A percentile compares a stretch with the other conserved stretches of the same genome.
Evolutionary conservation across 2,797 vertebrate genomes (phyloP).

Genomic region (Periophthalmus magnuspinnatus): DNA sequence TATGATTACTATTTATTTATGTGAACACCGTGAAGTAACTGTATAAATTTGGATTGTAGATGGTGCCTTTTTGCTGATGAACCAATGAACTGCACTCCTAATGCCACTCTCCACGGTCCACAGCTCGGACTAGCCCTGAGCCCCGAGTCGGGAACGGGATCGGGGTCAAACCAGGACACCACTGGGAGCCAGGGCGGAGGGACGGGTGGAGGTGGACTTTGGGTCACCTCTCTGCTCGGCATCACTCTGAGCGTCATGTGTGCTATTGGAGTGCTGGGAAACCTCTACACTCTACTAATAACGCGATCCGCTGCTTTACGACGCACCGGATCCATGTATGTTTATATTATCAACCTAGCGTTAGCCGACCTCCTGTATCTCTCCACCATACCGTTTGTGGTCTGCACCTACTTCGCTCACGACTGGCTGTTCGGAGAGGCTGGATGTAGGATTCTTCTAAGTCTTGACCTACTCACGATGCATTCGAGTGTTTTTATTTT

Average conservation of each 20-base stretch:
- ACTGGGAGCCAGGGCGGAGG: conserved; percentile 1
- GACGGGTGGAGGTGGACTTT: conserved; percentile 27
- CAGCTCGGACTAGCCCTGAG: conserved; percentile 42
- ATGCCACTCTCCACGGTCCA: conserved; percentile 45
- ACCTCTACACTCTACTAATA: conserved; percentile 82
- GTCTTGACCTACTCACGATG: conserved; percentile 89
- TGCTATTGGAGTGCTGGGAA: conserved; percentile 77
- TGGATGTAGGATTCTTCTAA: conserved; percentile 84
- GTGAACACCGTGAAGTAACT: not conserved
- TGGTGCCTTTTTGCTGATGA: conserved; percentile 18
- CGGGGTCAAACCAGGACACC: conserved; percentile 12
- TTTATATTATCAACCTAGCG: conserved; percentile 84
- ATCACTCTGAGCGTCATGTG: conserved; percentile 78
- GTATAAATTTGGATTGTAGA: conserved; percentile 6
- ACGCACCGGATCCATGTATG: conserved; percentile 78
- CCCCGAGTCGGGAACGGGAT: conserved; percentile 31
- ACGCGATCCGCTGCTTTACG: conserved; percentile 76
- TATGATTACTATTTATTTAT: no score
- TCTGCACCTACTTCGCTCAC: conserved; percentile 83
- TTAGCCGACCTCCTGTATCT: conserved; percentile 88
- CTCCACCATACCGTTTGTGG: conserved; percentile 87
- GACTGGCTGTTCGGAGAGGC: conserved; percentile 86
- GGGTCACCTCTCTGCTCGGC: conserved; percentile 75
- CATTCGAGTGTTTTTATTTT: conserved; percentile 85
- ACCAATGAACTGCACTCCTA: conserved; percentile 71